Conservation (phyloP, 2,797 vertebrate genomes). For the Danio jaintianensis region DNA sequence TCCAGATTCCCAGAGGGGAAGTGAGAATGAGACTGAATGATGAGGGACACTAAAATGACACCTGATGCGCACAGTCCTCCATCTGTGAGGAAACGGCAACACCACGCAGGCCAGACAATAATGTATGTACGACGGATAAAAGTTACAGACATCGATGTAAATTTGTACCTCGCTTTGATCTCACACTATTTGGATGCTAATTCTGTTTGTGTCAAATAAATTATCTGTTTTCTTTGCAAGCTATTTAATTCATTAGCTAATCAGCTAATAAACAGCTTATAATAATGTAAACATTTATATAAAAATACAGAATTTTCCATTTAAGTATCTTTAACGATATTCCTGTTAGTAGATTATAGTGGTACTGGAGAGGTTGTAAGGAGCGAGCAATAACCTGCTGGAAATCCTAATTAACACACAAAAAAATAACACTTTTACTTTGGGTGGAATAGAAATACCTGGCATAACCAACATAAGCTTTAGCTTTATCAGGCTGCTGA, state of each 20-base stretch:
- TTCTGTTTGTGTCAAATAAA: neutral
- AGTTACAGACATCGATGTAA: too few relatives aligned
- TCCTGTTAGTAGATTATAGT: neutral
- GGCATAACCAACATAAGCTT: neutral
- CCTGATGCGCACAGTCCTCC: slow-evolving; percentile 31
- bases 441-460: neutral
- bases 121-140: neutral
- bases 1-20: slow-evolving; percentile 66
- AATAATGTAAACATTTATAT: neutral
- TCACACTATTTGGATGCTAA: neutral
- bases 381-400: neutral
- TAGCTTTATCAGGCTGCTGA: neutral
- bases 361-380: neutral
- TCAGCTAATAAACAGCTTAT: too few relatives aligned
- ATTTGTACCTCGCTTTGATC: neutral
- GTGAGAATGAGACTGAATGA: slow-evolving; percentile 62
- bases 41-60: slow-evolving; percentile 50
- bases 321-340: neutral
- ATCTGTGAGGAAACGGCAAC: slow-evolving; percentile 57
- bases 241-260: neutral
- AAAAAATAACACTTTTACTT: neutral
- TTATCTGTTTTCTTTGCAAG: neutral
- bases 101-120: slow-evolving; percentile 48
- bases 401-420: neutral
- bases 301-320: neutral